A percentile compares a stretch with the other conserved stretches of the same genome.
phyloP scores from a whole-genome alignment of 2,888 invertebrate genomes.

The Galeopsomyia nigrocyanea region DNA sequence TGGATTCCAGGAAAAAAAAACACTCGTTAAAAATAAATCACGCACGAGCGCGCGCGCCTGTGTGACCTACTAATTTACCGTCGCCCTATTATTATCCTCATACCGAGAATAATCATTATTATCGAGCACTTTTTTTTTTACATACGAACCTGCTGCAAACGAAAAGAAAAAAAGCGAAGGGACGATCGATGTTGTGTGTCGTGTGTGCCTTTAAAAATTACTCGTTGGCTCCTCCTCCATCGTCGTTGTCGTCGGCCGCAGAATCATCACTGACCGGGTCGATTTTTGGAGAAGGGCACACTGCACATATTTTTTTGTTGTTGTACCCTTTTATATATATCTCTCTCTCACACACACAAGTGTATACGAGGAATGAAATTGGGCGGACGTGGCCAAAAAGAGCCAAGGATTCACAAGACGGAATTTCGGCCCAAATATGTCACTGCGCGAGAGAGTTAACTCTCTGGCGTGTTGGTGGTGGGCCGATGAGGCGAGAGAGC shows the following conservation, averaged over 20 bases:
- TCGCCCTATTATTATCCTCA: slow-evolving; percentile 7
- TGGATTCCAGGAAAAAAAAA: not conserved
- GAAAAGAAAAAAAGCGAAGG: slow-evolving; percentile 17
- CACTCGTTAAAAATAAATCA: slow-evolving; percentile 9
- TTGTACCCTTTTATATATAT: not conserved
- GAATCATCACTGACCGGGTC: not conserved
- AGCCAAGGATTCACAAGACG: not conserved
- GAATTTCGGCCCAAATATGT: slow-evolving; percentile 33
- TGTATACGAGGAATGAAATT: not conserved
- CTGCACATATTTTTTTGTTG: slow-evolving; percentile 7
- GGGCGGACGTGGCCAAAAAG: not conserved
- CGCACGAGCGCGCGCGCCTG: not conserved
- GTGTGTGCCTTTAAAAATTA: slow-evolving; percentile 14
- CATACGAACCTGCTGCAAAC: slow-evolving; percentile 12
- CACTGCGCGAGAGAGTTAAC: slow-evolving; percentile 8
- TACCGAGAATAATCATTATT: not conserved
- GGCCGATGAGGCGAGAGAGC: too few species aligned
- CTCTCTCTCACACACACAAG: not conserved
- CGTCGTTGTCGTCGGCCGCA: not conserved
- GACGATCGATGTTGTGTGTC: slow-evolving; percentile 27
- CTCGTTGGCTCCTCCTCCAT: slow-evolving; percentile 3
- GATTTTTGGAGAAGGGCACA: not conserved
- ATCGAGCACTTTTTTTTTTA: not conserved
- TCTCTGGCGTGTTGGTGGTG: not conserved
- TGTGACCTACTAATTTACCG: slow-evolving; percentile 17